Conservation (phyloP, 2,888 invertebrate genomes). For the Lepidocyrtoides sp. region DNA sequence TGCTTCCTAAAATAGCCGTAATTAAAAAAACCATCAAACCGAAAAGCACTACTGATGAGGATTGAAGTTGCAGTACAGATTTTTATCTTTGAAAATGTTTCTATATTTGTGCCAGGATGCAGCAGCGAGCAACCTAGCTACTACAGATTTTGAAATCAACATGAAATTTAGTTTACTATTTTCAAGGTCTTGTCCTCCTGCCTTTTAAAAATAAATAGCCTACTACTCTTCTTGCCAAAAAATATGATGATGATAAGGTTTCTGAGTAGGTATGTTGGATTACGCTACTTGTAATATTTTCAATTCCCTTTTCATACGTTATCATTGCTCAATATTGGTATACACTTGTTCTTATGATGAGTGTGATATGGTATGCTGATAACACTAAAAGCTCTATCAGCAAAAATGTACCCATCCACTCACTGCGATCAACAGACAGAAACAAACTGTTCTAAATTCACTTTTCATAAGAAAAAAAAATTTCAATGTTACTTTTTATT, state of each 20-base stretch:
- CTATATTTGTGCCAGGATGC: not conserved
- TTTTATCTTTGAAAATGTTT: not conserved
- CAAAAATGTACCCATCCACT: slow-evolving; percentile 18
- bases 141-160: not conserved
- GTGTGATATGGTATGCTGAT: slow-evolving; percentile 4
- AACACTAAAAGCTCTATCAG: not conserved
- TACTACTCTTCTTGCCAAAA: slow-evolving; percentile 25
- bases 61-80: not conserved
- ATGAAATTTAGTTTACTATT: slow-evolving; percentile 32
- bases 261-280: not conserved
- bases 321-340: slow-evolving; percentile 2
- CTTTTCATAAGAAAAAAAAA: slow-evolving; percentile 50
- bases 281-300: not conserved
- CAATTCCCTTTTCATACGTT: slow-evolving; percentile 37
- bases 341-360: slow-evolving; percentile 12
- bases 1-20: slow-evolving; percentile 28
- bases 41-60: not conserved
- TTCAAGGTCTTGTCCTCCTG: slow-evolving; percentile 35
- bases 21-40: slow-evolving; percentile 33
- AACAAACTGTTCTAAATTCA: slow-evolving; percentile 64
- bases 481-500: slow-evolving; percentile 57
- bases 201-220: slow-evolving; percentile 34
- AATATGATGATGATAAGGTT: slow-evolving; percentile 9
- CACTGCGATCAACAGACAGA: slow-evolving; percentile 52
- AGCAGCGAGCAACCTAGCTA: too few species aligned